Evolutionary conservation across 2,113 vertebrate species (phyloP).

Genomic region (Piaya cayana): DNA sequence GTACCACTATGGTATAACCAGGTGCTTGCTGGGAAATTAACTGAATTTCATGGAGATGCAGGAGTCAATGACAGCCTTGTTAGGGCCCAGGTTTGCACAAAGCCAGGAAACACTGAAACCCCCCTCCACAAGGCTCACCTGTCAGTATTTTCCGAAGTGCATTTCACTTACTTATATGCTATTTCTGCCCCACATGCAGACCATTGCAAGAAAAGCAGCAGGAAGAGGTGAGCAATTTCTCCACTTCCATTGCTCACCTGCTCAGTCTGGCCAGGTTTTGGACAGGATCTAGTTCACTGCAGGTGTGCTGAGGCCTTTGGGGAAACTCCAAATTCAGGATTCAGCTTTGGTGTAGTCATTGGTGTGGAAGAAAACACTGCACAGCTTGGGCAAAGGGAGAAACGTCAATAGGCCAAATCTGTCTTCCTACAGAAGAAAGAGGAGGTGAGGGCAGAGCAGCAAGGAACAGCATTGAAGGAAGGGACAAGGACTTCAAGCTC

Average conservation of each 20-base stretch:
- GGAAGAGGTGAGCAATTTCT: not conserved
- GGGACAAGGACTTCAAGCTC: not conserved
- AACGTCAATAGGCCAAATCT: not conserved
- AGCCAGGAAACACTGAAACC: not conserved
- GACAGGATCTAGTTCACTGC: not conserved
- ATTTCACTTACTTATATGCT: not conserved
- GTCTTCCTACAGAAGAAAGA: not conserved
- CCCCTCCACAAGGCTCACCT: not conserved
- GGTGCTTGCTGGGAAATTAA: not conserved
- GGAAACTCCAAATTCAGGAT: not conserved
- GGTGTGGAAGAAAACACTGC: not conserved
- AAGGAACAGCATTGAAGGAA: not conserved
- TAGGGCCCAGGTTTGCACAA: not conserved
- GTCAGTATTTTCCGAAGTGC: not conserved
- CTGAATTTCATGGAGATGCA: not conserved
- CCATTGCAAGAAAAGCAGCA: not conserved
- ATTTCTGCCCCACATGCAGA: not conserved
- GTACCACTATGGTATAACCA: not conserved
- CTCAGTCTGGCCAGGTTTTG: not conserved
- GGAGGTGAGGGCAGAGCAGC: not conserved
- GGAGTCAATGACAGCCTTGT: not conserved
- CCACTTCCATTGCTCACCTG: not conserved
- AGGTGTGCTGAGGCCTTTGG: not conserved
- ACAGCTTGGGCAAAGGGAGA: not conserved
- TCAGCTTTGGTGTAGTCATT: not conserved